Conservation (phyloP, 30 jellyfish, hydroid and myxozoan species). For the Calvadosia cruxmelitensis region DNA sequence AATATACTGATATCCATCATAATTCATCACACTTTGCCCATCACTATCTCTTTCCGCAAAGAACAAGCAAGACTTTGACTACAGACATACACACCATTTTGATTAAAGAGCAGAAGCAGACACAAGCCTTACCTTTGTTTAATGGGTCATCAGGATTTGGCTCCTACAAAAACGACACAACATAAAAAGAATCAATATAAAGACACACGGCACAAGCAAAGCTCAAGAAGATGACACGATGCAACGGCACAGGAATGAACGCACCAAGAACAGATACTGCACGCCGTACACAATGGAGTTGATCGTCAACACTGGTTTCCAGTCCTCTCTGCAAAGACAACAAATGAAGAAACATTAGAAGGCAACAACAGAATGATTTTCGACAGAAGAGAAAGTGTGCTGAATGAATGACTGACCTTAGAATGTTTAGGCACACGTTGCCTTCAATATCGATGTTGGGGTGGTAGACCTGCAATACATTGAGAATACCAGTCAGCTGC, state of each 20-base stretch:
- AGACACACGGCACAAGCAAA: neutral
- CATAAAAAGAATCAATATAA: neutral
- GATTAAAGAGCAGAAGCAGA: too few relatives aligned
- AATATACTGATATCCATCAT: too few relatives aligned
- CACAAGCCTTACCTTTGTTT: slow-evolving; percentile 77
- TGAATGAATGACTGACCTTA: slow-evolving; percentile 89
- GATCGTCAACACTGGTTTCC: slow-evolving; percentile 94
- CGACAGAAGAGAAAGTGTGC: too few relatives aligned
- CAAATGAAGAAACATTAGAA: neutral
- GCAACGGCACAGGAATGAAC: slow-evolving; percentile 4
- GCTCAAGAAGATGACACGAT: neutral
- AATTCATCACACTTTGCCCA: too few relatives aligned
- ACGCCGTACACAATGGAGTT: slow-evolving; percentile 90
- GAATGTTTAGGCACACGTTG: slow-evolving; percentile 78
- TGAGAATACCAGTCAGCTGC: too few relatives aligned
- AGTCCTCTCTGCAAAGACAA: slow-evolving; percentile 64
- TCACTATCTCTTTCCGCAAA: too few relatives aligned
- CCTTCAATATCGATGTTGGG: slow-evolving; percentile 95
- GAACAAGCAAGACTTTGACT: too few relatives aligned
- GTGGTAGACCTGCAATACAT: slow-evolving; percentile 87
- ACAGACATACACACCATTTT: too few relatives aligned
- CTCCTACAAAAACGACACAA: slow-evolving; percentile 35
- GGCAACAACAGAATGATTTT: too few relatives aligned
- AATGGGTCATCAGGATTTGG: slow-evolving; percentile 97
- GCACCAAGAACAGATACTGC: slow-evolving; percentile 78